These are phyloP conservation scores for Bombus cullumanus DNA, from an alignment of 1,140 invertebrate species.

Conservation along the genomic window DNA sequence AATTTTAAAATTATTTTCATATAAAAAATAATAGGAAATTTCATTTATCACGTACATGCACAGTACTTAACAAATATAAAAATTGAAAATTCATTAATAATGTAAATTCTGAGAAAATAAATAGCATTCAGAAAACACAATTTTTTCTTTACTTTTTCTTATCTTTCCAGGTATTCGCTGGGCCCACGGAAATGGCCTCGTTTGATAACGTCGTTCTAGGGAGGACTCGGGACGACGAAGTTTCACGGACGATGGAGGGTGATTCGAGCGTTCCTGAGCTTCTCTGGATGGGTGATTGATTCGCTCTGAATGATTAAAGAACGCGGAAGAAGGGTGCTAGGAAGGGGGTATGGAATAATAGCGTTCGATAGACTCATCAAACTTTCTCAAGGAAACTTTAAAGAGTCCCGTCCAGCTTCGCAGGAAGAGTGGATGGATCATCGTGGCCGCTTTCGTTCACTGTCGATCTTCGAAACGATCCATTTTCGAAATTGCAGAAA, in stretches of 20 bases:
- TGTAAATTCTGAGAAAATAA: background rate
- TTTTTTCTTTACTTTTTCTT: background rate
- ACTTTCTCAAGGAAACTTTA: constrained; percentile 76
- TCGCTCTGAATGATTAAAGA: constrained; percentile 83
- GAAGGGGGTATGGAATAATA: constrained; percentile 73
- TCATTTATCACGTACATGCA: too few relatives aligned
- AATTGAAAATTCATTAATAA: background rate
- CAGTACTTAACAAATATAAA: background rate
- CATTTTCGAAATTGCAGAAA: background rate
- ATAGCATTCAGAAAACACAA: background rate
- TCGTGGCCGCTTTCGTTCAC: constrained; percentile 30
- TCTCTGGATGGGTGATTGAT: constrained; percentile 81
- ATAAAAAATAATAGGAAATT: too few relatives aligned
- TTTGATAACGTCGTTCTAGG: constrained; percentile 72
- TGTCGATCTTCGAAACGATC: constrained; percentile 17
- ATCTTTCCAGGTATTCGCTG: constrained; percentile 11
- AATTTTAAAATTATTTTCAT: too few relatives aligned
- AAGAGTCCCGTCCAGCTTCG: constrained; percentile 55
- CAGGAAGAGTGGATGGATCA: constrained; percentile 63
- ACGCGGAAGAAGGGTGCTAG: constrained; percentile 67
- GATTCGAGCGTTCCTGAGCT: constrained; percentile 78
- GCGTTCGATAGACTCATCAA: constrained; percentile 82
- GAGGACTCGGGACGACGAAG: constrained; percentile 63
- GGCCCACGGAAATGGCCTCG: constrained; percentile 30
- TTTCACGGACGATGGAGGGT: constrained; percentile 76